These are phyloP conservation scores for Eupithecia subumbrata DNA, from an alignment of 2,888 invertebrate genomes.

Conservation along the genomic window DNA sequence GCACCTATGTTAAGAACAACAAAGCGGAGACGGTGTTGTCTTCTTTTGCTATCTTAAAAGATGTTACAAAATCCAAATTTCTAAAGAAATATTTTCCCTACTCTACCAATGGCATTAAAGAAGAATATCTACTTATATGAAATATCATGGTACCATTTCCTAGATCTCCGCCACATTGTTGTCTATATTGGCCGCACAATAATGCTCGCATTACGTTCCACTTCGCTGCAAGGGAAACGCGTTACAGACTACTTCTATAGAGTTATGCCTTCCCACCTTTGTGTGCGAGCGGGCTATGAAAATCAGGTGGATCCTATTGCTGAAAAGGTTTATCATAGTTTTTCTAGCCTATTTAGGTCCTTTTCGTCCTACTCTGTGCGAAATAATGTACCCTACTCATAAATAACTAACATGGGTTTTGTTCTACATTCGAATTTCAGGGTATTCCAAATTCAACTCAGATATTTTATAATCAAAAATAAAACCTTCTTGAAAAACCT, in stretches of 20 bases:
- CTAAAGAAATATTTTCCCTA: neutral
- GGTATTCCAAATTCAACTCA: neutral
- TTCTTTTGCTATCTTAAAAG: neutral
- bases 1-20: neutral
- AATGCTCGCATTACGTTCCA: constrained; percentile 32
- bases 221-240: constrained; percentile 28
- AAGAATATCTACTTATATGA: constrained; percentile 2
- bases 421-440: neutral
- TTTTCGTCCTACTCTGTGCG: neutral
- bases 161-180: constrained; percentile 20
- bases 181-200: constrained; percentile 33
- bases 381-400: neutral
- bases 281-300: neutral
- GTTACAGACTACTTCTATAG: constrained; percentile 20
- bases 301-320: neutral
- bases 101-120: neutral
- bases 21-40: neutral
- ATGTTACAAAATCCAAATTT: neutral
- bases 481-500: neutral
- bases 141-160: neutral
- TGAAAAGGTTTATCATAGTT: neutral
- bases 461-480: neutral
- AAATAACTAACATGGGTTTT: neutral
- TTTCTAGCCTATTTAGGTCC: neutral
- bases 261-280: constrained; percentile 8